phyloP scores from a whole-genome alignment of 2,888 invertebrate genomes.

The Drosophila picticornis region DNA sequence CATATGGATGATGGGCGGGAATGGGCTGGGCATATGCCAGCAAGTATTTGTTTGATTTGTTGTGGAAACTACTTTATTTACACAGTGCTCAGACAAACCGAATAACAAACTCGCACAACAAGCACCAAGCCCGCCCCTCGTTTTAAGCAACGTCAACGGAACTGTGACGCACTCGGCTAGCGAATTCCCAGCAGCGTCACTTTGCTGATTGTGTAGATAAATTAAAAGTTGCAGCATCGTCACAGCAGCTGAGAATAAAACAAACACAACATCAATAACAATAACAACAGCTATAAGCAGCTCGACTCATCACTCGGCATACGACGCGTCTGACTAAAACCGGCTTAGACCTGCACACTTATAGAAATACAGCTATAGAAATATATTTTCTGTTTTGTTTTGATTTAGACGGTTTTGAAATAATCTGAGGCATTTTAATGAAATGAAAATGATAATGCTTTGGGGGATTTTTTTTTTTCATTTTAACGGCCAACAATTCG shows the following conservation, averaged over 20 bases:
- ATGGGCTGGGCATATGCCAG: neutral
- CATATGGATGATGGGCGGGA: constrained; percentile 2
- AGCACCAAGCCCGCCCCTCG: constrained; percentile 12
- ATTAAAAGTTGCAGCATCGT: constrained; percentile 53
- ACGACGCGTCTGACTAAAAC: constrained; percentile 50
- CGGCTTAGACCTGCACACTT: constrained; percentile 62
- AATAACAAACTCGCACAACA: constrained; percentile 14
- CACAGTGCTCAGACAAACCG: constrained; percentile 27
- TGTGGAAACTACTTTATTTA: constrained; percentile 42
- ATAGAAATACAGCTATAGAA: neutral
- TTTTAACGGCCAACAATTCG: neutral
- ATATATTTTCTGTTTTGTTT: neutral
- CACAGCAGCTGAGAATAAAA: constrained; percentile 30
- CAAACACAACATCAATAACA: constrained; percentile 10
- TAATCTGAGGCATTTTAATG: neutral
- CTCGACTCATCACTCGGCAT: neutral
- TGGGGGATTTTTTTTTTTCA: neutral
- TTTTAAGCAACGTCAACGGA: constrained; percentile 40
- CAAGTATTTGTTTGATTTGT: constrained; percentile 26
- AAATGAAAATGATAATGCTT: neutral
- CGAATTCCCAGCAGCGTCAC: constrained; percentile 63
- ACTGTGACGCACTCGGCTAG: constrained; percentile 65
- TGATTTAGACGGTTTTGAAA: neutral
- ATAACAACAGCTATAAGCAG: constrained; percentile 5
- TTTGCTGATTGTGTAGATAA: constrained; percentile 36